Percentiles rank a stretch among this genome's conserved stretches.
phyloP scores from a whole-genome alignment of 2,797 vertebrate species.

The Catharus ustulatus region DNA sequence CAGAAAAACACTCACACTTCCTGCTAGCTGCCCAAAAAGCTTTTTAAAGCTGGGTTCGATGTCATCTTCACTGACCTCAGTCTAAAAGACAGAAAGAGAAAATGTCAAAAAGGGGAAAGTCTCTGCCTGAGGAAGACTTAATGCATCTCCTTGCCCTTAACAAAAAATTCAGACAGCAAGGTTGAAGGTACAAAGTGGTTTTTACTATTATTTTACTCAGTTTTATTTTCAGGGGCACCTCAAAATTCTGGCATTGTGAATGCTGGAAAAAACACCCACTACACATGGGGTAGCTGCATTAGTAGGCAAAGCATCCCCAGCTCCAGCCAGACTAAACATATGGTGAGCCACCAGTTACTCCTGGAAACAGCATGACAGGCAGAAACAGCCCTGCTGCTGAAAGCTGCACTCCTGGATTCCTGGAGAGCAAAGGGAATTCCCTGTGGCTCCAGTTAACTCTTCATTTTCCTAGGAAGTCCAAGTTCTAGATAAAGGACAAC shows the following conservation, averaged over 20 bases:
- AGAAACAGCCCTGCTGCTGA: not conserved
- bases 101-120: not conserved
- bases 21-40: slow-evolving; percentile 86
- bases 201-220: not conserved
- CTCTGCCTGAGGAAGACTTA: not conserved
- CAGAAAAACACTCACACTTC: slow-evolving; percentile 79
- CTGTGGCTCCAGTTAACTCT: not conserved
- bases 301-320: not conserved
- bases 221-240: not conserved
- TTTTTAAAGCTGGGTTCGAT: slow-evolving; percentile 85
- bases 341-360: not conserved
- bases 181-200: not conserved
- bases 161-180: not conserved
- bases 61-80: slow-evolving; percentile 79
- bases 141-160: not conserved
- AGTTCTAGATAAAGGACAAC: not conserved
- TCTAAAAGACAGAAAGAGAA: slow-evolving; percentile 60
- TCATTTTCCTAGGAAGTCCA: not conserved
- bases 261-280: not conserved
- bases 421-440: not conserved
- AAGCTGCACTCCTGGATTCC: not conserved
- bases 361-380: not conserved
- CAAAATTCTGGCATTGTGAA: not conserved
- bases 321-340: not conserved
- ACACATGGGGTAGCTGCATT: not conserved